Evolutionary conservation across 2,888 invertebrate species (phyloP), one percentile per base, ranked within the genome.

Genomic region (Ennomos quercinarius): DNA sequence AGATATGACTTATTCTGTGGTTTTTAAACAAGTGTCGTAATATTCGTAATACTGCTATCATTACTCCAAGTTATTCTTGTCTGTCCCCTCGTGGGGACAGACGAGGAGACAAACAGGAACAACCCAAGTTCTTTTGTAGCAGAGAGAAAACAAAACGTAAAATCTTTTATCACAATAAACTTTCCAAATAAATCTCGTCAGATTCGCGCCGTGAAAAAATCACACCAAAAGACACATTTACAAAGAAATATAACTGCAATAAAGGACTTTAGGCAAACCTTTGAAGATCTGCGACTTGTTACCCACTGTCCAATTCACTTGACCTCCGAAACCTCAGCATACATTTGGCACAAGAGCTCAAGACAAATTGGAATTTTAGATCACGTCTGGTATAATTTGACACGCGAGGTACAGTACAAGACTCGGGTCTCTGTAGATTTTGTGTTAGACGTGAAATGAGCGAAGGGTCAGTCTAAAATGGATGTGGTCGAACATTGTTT

Each of bases 161-260:
- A 48, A 57, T 41, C 37, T 59, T 58, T 49, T 49, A 53, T 45
- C n/a, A 12, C 17, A 35, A 35, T 11, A 51, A 61, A 56, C 51
- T 61, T 55, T 36, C 8, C 12, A 42, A 47, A 52, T 55, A 56
- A 56, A 50, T 56, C 55, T 47, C 50, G 12, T n/a, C 44, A 66
- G 60, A 58, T 64, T 63, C 61, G 56, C 61, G 61, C 64, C 66
- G 59, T 53, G 56, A 60, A 69, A 68, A 67, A 69, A 73, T 72
- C 70, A 74, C 75, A 74, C 73, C 76, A 77, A 79, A 76, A 71
- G 71, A 75, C 74, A 71, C 75, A 76, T 75, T 78, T 72, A 57
- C 78, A 67, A 74, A 81, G 83, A 83, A 81, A 83, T 84, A 84
- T 83, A 80, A 82, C 78, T 71, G 79, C 77, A 77, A 81, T 84